Base-by-base conservation (phyloP, 1,140 invertebrate genomes). In the Camponotus floridanus region DNA sequence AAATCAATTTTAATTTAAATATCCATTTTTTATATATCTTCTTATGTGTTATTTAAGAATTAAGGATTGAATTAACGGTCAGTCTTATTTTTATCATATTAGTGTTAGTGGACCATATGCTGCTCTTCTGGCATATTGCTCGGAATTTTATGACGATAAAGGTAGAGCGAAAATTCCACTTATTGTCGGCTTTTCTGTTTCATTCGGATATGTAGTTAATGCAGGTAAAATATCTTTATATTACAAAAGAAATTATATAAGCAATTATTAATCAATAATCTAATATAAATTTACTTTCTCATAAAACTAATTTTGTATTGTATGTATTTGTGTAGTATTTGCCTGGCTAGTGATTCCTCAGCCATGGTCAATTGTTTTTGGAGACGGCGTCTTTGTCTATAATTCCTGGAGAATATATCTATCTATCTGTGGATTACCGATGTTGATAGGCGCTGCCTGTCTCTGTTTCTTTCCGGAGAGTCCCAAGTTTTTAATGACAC, bases 351-450 rank as follows among this genome's bases (percentile, higher is more conserved):
- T 96, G 0, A 95, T 96, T 76, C 96, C 96, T 0, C 94, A 92
- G 68, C 21, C 78, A 1, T 94, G 92, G 89, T 92, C 91, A 13
- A 89, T 95, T 31, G 91, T 88, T 1, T 88, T 94, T 21, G 85
- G 90, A 39, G 87, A 92, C 45, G 88, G 88, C 11, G 74, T 67
- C 0, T 94, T 95, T 70, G 87, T 92, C 7, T 95, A 93, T 87
- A 95, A 97, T 92, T 97, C 97, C 1, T 98, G 98, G 98, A 96
- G 98, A 86, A 94, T 98, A 9, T 98, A 97, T 93, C 94, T 98
- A 0, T 94, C 97, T 6, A 86, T 96, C 0, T 96, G 96, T 73
- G 96, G 96, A 0, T 48, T 98, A 45, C 97, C 97, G 4, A 96
- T 96, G 33, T 88, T 98, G 0, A 87, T 97, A 6, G 96, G 96